Evolutionary conservation across 2,113 vertebrate species (phyloP).

Genomic region (Pseudonaja textilis): DNA sequence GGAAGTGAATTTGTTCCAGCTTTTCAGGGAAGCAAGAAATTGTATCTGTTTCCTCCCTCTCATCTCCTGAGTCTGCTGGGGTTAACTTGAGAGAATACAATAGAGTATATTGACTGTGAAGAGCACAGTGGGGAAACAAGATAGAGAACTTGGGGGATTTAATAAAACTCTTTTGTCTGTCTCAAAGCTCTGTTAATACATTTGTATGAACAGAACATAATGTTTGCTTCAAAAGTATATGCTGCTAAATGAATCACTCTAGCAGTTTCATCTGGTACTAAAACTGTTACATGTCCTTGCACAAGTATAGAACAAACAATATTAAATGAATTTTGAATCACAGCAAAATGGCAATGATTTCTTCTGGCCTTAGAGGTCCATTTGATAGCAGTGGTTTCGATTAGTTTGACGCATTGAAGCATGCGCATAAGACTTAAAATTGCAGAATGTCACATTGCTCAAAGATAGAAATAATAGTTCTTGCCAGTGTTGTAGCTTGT

Average conservation of each 20-base stretch:
- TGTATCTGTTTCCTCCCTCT: background rate
- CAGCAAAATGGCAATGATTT: slow-evolving; percentile 15
- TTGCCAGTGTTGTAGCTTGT: slow-evolving; percentile 18
- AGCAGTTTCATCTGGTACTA: slow-evolving; percentile 6
- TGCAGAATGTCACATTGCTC: slow-evolving; percentile 11
- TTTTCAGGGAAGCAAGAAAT: background rate
- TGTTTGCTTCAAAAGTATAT: slow-evolving; percentile 23
- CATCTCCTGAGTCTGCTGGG: slow-evolving; percentile 45
- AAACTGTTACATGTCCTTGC: slow-evolving; percentile 11
- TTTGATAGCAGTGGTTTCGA: slow-evolving; percentile 25
- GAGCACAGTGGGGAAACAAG: slow-evolving; percentile 24
- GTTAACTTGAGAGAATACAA: slow-evolving; percentile 39
- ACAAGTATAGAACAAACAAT: slow-evolving; percentile 36
- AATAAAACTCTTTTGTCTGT: slow-evolving; percentile 36
- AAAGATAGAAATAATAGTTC: background rate
- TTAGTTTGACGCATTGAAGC: slow-evolving; percentile 14
- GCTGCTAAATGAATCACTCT: slow-evolving; percentile 28
- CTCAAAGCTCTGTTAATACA: slow-evolving; percentile 22
- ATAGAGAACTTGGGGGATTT: slow-evolving; percentile 43
- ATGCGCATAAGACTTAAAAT: slow-evolving; percentile 19
- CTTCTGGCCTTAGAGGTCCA: background rate
- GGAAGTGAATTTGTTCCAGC: slow-evolving; percentile 53
- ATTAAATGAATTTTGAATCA: slow-evolving; percentile 12
- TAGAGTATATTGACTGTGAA: slow-evolving; percentile 20
- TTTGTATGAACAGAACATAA: slow-evolving; percentile 16